A percentile compares a stretch with the other conserved stretches of the same genome.
Conservation (phyloP, 1,140 invertebrate genomes). For the Drosophila cardini region DNA sequence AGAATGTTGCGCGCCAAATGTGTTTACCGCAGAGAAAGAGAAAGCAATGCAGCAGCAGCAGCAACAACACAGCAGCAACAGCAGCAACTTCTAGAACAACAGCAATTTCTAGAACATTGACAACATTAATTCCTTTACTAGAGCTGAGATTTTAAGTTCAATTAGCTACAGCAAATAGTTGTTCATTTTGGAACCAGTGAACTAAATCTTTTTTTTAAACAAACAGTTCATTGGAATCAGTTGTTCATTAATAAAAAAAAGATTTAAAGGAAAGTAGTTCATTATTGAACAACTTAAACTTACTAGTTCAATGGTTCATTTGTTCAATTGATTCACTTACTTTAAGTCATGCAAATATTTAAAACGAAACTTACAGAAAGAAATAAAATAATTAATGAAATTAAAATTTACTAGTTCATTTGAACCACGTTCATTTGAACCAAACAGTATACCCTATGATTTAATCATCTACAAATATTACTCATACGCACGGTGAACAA, state of each 20-base stretch:
- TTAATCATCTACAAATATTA: constrained; percentile 46
- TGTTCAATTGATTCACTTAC: too few relatives aligned
- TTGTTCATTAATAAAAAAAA: neutral
- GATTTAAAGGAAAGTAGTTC: neutral
- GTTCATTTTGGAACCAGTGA: too few relatives aligned
- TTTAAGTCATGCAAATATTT: too few relatives aligned
- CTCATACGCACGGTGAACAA: constrained; percentile 60
- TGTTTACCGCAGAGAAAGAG: constrained; percentile 67
- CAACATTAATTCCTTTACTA: neutral
- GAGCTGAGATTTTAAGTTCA: neutral
- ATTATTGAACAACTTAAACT: too few relatives aligned
- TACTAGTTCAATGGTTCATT: too few relatives aligned
- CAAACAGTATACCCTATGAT: too few relatives aligned
- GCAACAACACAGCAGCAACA: neutral
- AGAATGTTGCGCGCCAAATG: constrained; percentile 63
- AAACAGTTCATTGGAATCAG: too few relatives aligned
- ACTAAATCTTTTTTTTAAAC: too few relatives aligned
- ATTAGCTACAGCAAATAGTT: neutral
- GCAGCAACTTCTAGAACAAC: neutral
- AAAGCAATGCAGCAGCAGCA: constrained; percentile 57
- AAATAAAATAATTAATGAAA: too few relatives aligned
- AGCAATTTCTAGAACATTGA: neutral
- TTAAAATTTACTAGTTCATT: too few relatives aligned
- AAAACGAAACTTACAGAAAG: too few relatives aligned
- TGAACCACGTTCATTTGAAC: too few relatives aligned